phyloP scores from a whole-genome alignment of 64 coral and sea anemone species.

The Cladopsammia gracilis region DNA sequence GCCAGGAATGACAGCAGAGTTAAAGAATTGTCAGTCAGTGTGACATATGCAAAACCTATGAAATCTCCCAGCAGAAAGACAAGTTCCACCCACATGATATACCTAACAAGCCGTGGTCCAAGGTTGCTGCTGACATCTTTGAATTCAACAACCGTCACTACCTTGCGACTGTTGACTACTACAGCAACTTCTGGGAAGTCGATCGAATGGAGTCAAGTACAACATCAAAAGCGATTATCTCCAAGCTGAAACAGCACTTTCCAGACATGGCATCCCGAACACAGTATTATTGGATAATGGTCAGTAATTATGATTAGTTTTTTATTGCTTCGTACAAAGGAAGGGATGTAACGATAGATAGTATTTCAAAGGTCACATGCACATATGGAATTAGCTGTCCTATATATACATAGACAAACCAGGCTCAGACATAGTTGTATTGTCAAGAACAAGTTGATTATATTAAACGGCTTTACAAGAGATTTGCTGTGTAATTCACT shows the following conservation, averaged over 20 bases:
- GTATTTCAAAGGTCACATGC: too few species aligned
- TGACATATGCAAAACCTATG: conserved; percentile 13
- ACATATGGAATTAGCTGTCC: too few species aligned
- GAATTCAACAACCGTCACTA: conserved; percentile 2
- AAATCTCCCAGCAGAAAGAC: conserved; percentile 23
- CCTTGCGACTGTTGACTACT: too few species aligned
- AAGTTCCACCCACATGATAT: conserved; percentile 4
- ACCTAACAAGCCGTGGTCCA: background rate
- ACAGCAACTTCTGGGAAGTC: too few species aligned
- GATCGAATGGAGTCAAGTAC: background rate
- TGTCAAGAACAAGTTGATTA: too few species aligned
- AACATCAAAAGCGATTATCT: background rate
- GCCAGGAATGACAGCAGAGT: conserved; percentile 34
- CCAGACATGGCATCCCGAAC: conserved; percentile 3
- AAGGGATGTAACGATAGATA: too few species aligned
- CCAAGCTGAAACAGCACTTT: conserved; percentile 5
- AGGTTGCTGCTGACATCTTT: background rate
- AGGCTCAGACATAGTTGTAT: too few species aligned
- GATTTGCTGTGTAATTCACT: too few species aligned
- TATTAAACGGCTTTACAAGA: too few species aligned
- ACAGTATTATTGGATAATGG: background rate
- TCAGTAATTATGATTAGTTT: too few species aligned
- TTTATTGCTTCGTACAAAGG: too few species aligned
- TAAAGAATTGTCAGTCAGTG: conserved; percentile 10
- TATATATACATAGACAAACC: too few species aligned